These are phyloP conservation scores for Drosophila nr. perissopoda DNA, from an alignment of 2,888 invertebrate species.

Conservation along the genomic window DNA sequence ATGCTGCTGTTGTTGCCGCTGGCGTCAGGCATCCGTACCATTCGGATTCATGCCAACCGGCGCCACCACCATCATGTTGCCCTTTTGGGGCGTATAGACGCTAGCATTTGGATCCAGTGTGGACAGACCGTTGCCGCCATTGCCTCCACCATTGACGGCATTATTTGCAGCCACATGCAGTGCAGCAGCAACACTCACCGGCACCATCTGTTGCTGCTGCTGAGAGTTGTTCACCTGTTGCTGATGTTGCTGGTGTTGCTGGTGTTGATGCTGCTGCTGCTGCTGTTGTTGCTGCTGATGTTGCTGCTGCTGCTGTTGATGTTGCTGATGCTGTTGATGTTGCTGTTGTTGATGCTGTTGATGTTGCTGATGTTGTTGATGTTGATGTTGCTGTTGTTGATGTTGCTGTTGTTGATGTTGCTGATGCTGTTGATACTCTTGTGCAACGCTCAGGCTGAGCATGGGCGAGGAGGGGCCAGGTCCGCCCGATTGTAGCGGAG, in stretches of 20 bases:
- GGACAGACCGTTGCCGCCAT: constrained; percentile 65
- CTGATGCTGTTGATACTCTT: constrained; percentile 71
- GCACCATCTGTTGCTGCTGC: constrained; percentile 73
- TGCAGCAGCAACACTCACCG: constrained; percentile 78
- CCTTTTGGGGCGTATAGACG: constrained; percentile 94
- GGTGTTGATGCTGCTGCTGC: constrained; percentile 52
- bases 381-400: constrained; percentile 48
- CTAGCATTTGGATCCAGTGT: constrained; percentile 95
- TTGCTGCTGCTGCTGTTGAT: constrained; percentile 42
- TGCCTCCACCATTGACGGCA: constrained; percentile 53
- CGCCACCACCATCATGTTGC: constrained; percentile 83
- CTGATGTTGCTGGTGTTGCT: constrained; percentile 56
- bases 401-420: constrained; percentile 63
- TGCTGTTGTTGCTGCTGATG: constrained; percentile 54
- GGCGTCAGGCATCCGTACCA: constrained; percentile 79
- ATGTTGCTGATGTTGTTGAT: constrained; percentile 41
- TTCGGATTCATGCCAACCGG: constrained; percentile 77
- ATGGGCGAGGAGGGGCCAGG: constrained; percentile 85
- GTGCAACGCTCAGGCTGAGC: constrained; percentile 80
- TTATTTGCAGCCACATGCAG: constrained; percentile 66
- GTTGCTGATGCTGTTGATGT: constrained; percentile 55
- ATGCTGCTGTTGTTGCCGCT: constrained; percentile 56
- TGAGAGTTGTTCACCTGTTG: constrained; percentile 60
- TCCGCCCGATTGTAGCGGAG: constrained; percentile 80
- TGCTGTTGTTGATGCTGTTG: constrained; percentile 49